Evolutionary conservation across 2,888 invertebrate genomes (phyloP).

Genomic region (Gastrophysa polygoni): DNA sequence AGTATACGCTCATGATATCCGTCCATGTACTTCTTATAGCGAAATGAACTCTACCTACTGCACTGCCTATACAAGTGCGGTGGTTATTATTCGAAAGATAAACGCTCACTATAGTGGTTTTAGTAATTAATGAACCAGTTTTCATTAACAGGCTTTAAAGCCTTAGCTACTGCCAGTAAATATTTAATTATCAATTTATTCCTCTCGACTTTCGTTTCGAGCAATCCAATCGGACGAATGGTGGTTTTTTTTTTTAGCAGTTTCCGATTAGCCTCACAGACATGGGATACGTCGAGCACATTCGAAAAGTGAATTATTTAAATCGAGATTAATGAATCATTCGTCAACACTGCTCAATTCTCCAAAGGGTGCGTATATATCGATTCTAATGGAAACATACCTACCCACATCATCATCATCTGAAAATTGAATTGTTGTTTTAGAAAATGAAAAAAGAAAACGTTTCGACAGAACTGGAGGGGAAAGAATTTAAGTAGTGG

Average conservation of each 20-base stretch:
- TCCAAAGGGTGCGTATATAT: no score
- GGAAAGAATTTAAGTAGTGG: no score
- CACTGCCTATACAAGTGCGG: constrained; percentile 5
- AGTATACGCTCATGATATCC: no score
- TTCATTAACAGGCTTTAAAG: constrained; percentile 45
- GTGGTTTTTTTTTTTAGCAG: constrained; percentile 15
- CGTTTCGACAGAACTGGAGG: no score
- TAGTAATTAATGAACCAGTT: constrained; percentile 44
- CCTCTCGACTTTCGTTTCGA: constrained; percentile 42
- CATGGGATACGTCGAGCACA: constrained; percentile 11
- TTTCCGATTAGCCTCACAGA: constrained; percentile 23
- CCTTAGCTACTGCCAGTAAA: constrained; percentile 45
- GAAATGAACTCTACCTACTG: not conserved
- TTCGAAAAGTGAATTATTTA: constrained; percentile 18
- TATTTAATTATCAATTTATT: constrained; percentile 52
- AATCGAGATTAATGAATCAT: constrained; percentile 5
- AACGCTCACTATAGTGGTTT: constrained; percentile 15
- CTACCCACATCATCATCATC: no score
- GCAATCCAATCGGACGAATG: constrained; percentile 35
- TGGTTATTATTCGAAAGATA: constrained; percentile 20
- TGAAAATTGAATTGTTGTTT: no score
- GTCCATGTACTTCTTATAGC: no score
- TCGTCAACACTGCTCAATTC: not conserved
- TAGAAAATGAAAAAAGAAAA: no score
- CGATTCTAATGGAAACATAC: no score